Percentiles rank a stretch among this genome's conserved stretches.
These are phyloP conservation scores for Heliconius aoede DNA, from an alignment of 2,888 invertebrate species.

Conservation along the genomic window DNA sequence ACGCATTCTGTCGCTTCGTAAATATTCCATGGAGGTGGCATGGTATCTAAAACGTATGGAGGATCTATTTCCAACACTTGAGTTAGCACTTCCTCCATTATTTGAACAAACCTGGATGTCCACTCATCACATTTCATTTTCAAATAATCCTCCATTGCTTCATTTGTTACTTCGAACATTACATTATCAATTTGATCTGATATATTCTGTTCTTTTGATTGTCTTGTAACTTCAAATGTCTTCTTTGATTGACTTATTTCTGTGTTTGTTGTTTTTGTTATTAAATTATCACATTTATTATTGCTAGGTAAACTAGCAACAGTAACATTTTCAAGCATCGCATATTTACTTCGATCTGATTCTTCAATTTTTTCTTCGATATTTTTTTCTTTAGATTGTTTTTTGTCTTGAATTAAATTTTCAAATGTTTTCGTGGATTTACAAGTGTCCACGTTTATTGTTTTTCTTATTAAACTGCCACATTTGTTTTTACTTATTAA, in stretches of 20 bases:
- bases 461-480: neutral
- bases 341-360: constrained; percentile 43
- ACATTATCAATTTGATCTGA: constrained; percentile 46
- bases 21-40: constrained; percentile 69
- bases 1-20: constrained; percentile 68
- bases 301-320: neutral
- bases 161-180: constrained; percentile 62
- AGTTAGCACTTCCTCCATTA: constrained; percentile 73
- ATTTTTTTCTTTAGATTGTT: constrained; percentile 10
- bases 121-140: constrained; percentile 67
- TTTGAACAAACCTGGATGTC: constrained; percentile 70
- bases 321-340: constrained; percentile 57
- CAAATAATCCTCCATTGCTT: constrained; percentile 63
- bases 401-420: neutral
- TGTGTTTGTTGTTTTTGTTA: neutral
- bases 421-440: neutral
- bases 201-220: constrained; percentile 16
- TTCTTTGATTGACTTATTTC: neutral
- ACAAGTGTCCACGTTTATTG: neutral
- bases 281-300: neutral
- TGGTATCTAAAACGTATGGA: constrained; percentile 49
- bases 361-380: neutral
- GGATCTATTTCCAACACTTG: constrained; percentile 62
- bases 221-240: neutral
- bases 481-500: neutral